A percentile compares a stretch with the other conserved stretches of the same genome.
Conservation (phyloP, 2,113 vertebrate genomes). For the Numida meleagris region DNA sequence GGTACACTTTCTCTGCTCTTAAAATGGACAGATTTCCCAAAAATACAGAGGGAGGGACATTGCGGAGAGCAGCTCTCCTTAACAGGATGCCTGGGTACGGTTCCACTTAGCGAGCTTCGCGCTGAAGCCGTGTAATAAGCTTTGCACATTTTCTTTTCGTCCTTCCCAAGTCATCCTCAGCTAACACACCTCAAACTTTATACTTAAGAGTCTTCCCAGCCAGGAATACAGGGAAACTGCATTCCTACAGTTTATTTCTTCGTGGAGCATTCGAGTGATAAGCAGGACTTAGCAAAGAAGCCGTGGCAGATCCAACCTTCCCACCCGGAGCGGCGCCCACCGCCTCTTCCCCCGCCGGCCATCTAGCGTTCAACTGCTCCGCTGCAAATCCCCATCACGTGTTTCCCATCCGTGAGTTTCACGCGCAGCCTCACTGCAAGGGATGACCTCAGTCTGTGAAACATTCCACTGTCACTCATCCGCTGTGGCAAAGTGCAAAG, state of each 20-base stretch:
- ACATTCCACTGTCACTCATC: background rate
- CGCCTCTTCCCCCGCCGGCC: rapidly evolving
- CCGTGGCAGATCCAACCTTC: background rate
- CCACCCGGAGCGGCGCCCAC: rapidly evolving
- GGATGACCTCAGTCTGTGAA: background rate
- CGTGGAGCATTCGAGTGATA: rapidly evolving
- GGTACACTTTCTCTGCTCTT: background rate
- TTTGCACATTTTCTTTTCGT: background rate
- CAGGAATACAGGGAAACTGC: no score
- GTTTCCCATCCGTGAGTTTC: background rate
- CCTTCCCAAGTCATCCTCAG: background rate
- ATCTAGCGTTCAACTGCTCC: background rate
- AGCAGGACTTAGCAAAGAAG: background rate
- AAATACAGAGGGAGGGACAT: background rate
- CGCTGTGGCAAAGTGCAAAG: background rate
- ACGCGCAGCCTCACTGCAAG: background rate
- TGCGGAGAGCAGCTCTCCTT: background rate
- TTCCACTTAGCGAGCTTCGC: background rate
- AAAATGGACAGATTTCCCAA: background rate
- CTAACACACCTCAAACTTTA: background rate
- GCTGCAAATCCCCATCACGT: background rate
- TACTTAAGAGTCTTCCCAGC: background rate
- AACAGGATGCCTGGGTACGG: background rate
- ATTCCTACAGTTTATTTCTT: background rate
- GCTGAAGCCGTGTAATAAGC: background rate